Percentiles rank a stretch among this genome's conserved stretches.
phyloP scores from a whole-genome alignment of 2,888 invertebrate genomes.

The Platycheirus rosarum region DNA sequence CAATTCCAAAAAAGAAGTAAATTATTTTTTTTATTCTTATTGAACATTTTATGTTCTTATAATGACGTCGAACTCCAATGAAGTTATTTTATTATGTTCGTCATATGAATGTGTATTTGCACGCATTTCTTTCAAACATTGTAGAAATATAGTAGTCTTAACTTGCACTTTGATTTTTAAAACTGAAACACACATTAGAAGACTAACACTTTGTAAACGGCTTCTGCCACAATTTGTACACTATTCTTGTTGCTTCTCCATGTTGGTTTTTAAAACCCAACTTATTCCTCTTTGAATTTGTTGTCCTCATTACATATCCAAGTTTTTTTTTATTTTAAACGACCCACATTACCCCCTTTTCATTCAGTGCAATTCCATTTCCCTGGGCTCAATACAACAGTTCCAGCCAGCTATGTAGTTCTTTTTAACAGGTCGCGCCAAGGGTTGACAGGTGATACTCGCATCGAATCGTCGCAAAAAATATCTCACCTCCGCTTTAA shows the following conservation, averaged over 20 bases:
- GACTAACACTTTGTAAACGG: neutral
- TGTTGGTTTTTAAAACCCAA: constrained; percentile 12
- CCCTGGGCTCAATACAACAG: constrained; percentile 10
- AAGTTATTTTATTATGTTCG: too few species aligned
- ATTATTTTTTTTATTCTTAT: too few species aligned
- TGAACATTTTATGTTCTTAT: too few species aligned
- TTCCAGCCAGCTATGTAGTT: constrained; percentile 10
- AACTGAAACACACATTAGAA: neutral
- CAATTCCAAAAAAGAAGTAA: too few species aligned
- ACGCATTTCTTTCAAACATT: neutral
- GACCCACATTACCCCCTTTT: constrained; percentile 25
- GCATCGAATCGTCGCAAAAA: constrained; percentile 15
- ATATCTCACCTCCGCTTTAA: constrained; percentile 11
- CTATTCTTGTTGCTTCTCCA: constrained; percentile 1
- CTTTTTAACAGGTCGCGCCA: constrained; percentile 46
- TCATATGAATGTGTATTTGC: too few species aligned
- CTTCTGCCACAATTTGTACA: neutral
- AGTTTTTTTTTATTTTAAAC: constrained; percentile 15
- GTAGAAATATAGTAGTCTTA: neutral
- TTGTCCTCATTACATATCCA: constrained; percentile 37
- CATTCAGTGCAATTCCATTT: constrained; percentile 37
- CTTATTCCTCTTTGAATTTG: constrained; percentile 17
- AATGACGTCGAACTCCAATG: too few species aligned
- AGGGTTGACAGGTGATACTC: constrained; percentile 45
- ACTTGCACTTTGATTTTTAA: neutral